Conservation (phyloP, 2,888 invertebrate genomes). For the Rutpela maculata region DNA sequence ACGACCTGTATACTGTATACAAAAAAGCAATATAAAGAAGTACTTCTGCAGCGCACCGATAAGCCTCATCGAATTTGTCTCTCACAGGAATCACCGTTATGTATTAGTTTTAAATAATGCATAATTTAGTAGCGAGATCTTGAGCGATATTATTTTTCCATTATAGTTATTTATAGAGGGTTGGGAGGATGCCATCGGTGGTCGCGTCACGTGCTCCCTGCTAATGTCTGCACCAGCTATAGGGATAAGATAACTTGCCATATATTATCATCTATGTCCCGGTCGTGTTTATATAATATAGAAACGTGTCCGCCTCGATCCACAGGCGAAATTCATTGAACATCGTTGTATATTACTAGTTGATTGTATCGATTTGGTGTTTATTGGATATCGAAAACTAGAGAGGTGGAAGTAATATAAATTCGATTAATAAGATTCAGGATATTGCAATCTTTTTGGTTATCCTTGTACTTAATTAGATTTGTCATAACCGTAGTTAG, state of each 20-base stretch:
- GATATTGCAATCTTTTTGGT: not conserved
- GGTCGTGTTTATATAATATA: slow-evolving; percentile 30
- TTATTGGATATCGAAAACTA: slow-evolving; percentile 7
- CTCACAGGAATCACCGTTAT: slow-evolving; percentile 1
- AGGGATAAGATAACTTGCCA: slow-evolving; percentile 58
- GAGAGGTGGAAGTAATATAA: not conserved
- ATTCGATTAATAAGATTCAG: not conserved
- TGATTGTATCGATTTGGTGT: slow-evolving; percentile 24
- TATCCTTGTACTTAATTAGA: not conserved
- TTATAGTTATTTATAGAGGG: slow-evolving; percentile 65
- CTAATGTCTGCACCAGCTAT: slow-evolving; percentile 57
- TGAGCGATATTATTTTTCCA: slow-evolving; percentile 66
- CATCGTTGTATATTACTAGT: slow-evolving; percentile 14
- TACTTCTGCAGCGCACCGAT: slow-evolving; percentile 13
- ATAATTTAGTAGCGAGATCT: slow-evolving; percentile 61
- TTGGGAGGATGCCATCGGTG: slow-evolving; percentile 50
- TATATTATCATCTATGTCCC: slow-evolving; percentile 54
- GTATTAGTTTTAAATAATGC: slow-evolving; percentile 47
- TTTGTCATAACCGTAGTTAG: not conserved
- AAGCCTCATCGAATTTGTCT: slow-evolving; percentile 10
- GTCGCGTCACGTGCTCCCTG: slow-evolving; percentile 55
- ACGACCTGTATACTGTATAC: slow-evolving; percentile 5
- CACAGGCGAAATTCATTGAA: slow-evolving; percentile 20
- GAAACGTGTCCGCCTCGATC: slow-evolving; percentile 24
- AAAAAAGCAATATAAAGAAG: not conserved